Evolutionary conservation across 2,888 invertebrate genomes (phyloP).

Genomic region (Allolobophora icterica): DNA sequence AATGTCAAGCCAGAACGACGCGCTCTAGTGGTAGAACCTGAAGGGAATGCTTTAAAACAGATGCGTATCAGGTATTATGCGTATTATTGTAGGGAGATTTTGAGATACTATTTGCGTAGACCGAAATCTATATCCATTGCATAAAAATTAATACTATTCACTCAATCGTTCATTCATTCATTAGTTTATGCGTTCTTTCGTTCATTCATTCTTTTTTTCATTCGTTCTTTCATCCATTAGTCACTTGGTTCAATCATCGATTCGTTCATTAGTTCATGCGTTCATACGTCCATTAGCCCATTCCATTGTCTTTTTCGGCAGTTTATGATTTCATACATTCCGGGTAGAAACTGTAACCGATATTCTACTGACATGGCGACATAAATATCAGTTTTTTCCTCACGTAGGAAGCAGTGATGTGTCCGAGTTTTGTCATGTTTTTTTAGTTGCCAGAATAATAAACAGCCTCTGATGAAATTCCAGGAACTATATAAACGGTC

Average conservation of each 20-base stretch:
- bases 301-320: background rate
- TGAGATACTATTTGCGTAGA: no score
- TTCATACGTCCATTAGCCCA: background rate
- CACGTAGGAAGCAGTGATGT: background rate
- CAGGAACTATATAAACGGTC: background rate
- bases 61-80: no score
- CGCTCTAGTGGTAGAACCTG: no score
- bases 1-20: no score
- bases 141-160: no score
- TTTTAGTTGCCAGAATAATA: background rate
- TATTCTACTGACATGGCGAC: background rate
- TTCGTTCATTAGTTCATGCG: background rate
- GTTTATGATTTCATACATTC: background rate
- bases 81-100: background rate
- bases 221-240: background rate
- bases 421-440: background rate
- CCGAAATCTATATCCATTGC: no score
- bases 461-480: background rate
- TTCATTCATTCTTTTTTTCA: background rate
- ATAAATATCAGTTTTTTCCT: background rate
- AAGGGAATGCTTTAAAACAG: no score
- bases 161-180: no score
- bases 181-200: no score
- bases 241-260: background rate
- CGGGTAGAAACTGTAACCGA: background rate